A percentile compares a stretch with the other conserved stretches of the same genome.
Evolutionary conservation across 92 coral and sea anemone species (phyloP).

Genomic region (Zoanthus sansibaricus): DNA sequence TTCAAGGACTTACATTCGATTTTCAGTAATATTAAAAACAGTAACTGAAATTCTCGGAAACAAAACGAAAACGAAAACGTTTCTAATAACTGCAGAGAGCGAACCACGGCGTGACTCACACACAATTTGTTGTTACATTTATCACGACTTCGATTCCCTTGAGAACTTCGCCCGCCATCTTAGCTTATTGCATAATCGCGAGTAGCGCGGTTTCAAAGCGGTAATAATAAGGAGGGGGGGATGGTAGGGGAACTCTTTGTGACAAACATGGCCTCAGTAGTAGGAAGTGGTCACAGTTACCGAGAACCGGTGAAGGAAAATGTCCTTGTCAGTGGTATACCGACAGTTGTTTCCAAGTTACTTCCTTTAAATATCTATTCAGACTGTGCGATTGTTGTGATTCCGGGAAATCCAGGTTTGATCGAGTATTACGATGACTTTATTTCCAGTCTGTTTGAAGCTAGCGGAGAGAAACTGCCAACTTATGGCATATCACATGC

Average conservation of each 20-base stretch:
- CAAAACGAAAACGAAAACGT: neutral
- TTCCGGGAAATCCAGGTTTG: constrained; percentile 99
- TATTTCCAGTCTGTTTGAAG: constrained; percentile 69
- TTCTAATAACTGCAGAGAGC: neutral
- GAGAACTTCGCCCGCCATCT: constrained; percentile 47
- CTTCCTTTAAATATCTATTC: constrained; percentile 52
- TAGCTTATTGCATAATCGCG: constrained; percentile 16
- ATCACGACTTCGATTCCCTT: no score
- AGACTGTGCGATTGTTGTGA: constrained; percentile 69
- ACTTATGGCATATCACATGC: constrained; percentile 93
- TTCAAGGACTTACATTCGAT: neutral
- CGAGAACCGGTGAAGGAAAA: constrained; percentile 69
- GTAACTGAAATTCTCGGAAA: neutral
- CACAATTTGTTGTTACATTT: neutral
- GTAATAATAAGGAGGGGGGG: neutral
- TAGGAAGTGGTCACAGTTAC: neutral
- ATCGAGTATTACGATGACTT: constrained; percentile 92
- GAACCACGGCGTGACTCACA: neutral
- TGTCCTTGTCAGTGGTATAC: constrained; percentile 74
- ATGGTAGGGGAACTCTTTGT: neutral
- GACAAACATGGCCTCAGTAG: constrained; percentile 70
- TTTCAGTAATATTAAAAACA: neutral
- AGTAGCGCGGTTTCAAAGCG: constrained; percentile 15
- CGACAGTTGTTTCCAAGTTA: constrained; percentile 84
- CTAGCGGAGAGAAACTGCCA: constrained; percentile 65